Evolutionary conservation across 1,140 invertebrate species (phyloP), one percentile per base, ranked within the genome.

Genomic region (Drosophila prosaltans): DNA sequence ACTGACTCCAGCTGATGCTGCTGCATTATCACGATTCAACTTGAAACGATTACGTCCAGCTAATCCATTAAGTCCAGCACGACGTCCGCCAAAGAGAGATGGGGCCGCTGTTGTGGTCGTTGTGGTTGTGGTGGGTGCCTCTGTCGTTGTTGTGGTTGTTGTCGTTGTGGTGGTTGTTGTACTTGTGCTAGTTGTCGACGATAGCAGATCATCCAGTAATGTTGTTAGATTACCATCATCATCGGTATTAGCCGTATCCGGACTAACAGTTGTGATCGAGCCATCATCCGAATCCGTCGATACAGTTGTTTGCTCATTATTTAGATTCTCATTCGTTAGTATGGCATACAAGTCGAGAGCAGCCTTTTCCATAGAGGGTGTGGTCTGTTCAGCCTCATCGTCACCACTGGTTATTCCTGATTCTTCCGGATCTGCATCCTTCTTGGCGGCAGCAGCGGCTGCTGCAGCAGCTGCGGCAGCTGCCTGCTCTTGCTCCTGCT

Each of bases 281-380:
- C 69, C 45, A 6, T 54, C 74, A 2, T 70, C 77, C 4, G 59
- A 41, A 8, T 65, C 60, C 10, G 91, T 90, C 5, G 58, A 41
- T 5, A 62, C 57, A n/a, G 92, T 91, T 7, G 86, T 91, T 39
- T 94, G 93, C 80, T 95, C 94, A 69, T 95, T 95, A 41, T 95
- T 95, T 28, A 96, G 92, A 79, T 96, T 96, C 75, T 94, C 96
- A 48, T 95, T 95, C n/a, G 95, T 95, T 10, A 96, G 92, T 75
- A 96, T 95, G 0, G 96, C 96, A 74, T 97, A 97, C 16, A 97
- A 91, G 81, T 97, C 96, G 11, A 97, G 92, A 10, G 96, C 96
- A 0, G 96, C 96, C 92, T 97, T 97, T 78, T 97, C 95, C 95
- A 96, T 96, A 48, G 93, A 94, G 16, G 95, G 95, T 0, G 95